Base-by-base conservation (phyloP, 2,797 vertebrate species). In the Myiothlypis chrysogaster region DNA sequence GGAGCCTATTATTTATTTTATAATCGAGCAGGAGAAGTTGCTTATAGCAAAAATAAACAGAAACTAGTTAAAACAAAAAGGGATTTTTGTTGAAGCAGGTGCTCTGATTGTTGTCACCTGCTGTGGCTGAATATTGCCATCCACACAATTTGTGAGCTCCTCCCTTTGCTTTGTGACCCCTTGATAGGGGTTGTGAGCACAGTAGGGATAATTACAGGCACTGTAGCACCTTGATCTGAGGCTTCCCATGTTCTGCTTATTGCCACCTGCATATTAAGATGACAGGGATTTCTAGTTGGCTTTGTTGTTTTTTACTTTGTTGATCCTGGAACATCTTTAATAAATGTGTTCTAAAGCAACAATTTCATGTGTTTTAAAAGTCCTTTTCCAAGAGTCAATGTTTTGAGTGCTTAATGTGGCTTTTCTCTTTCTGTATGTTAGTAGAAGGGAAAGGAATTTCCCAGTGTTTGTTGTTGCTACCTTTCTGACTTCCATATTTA, bases 41-140 rank as follows among this genome's bases (percentile, higher is more conserved):
- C 49, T 12, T 69, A 9, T 78, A 71, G 60, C 32, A 88, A 88
- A 96, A 95, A 73, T 75, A 93, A 93, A 71, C 35, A 94, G 80
- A 80, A 92, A 70, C 39, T 46, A 82, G 47, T 82, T 30, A 92
- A 93, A 95, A 87, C 2, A 12, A 83, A 87, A 83, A 63, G 64
- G 52, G 16, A 49, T 71, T 66, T 93, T 89, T 90, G 64, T 90
- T 80, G 83, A 75, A 94, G 70, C 25, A 49, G 59, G n/a, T 87
- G 23, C 8, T 9, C 16, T 76, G 59, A 24, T 35, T 83, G 75
- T 65, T 93, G 81, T 90, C 65, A 91, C 90, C 72, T 87, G 43
- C 85, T 94, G 10, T 73, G 87, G 37, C 65, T 68, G 76, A 89
- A 39, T 66, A 25, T 85, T 72, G 64, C 61, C 47, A 43, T 43